A percentile compares a stretch with the other conserved stretches of the same genome.
These are phyloP conservation scores for Silvanus unidentatus DNA, from an alignment of 2,888 invertebrate species.

Conservation along the genomic window DNA sequence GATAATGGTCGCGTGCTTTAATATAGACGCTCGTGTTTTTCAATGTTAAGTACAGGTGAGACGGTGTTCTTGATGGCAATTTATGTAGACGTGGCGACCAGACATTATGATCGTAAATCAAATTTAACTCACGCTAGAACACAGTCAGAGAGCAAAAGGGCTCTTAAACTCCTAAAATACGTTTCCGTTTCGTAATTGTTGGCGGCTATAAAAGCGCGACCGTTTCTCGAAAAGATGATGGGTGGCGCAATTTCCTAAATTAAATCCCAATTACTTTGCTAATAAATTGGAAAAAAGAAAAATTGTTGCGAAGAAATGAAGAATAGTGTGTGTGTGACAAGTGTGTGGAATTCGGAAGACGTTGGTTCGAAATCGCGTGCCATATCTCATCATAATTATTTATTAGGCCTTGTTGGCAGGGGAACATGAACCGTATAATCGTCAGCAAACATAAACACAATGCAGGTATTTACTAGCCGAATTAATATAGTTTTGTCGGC, in stretches of 20 bases:
- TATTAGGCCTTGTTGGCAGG: conserved; percentile 21
- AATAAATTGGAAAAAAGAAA: too few relatives aligned
- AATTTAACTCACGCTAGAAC: conserved; percentile 8
- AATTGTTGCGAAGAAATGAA: too few relatives aligned
- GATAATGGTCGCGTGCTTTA: conserved; percentile 10
- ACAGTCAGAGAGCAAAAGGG: too few relatives aligned
- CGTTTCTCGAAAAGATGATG: too few relatives aligned
- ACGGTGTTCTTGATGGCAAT: conserved; percentile 10
- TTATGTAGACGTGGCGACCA: conserved; percentile 7
- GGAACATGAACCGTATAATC: conserved; percentile 24
- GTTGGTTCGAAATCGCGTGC: conserved; percentile 8
- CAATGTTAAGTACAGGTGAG: conserved; percentile 4
- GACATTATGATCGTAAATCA: conserved; percentile 12
- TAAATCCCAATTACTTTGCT: too few relatives aligned
- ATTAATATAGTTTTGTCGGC: conserved; percentile 35
- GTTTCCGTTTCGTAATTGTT: too few relatives aligned
- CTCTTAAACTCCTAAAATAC: too few relatives aligned
- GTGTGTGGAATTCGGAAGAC: too few relatives aligned
- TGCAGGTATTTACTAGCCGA: conserved; percentile 36
- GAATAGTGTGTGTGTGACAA: too few relatives aligned
- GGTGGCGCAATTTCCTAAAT: too few relatives aligned
- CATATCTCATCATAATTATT: conserved; percentile 21
- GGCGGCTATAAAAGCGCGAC: too few relatives aligned
- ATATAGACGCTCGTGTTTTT: conserved; percentile 5
- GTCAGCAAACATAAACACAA: conserved; percentile 27